Base-by-base conservation (phyloP, 2,888 invertebrate species). In the Macaria liturata region DNA sequence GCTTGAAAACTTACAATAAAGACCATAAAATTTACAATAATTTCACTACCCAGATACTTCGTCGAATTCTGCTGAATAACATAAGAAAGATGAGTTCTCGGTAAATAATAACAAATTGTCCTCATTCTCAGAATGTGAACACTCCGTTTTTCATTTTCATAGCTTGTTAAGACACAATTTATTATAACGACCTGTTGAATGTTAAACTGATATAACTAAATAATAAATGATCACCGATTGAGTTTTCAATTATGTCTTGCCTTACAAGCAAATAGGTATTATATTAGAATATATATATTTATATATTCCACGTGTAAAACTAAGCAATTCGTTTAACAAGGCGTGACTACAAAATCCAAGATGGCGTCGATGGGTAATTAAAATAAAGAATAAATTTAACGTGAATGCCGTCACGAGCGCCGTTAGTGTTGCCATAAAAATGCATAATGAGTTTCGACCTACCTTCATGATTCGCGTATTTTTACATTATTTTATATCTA, bases 281-380 rank as follows among this genome's bases (percentile, higher is more conserved):
- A 8, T 39, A 7, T 8, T n/a, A n/a, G 42, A 42, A 42, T 8
- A 42, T n/a, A 40, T 8, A 5, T 9, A 42, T 42, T 3, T 0
- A 51, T 20, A 20, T 20, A 20, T 20, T 30, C 6, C 53, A 55
- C 61, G 59, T 61, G 65, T 64, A 58, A n/a, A 42, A 5, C 7
- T 6, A 37, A 60, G 58, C 52, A 54, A 55, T 62, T 62, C 55
- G 63, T 69, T 62, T 57, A 68, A 67, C 62, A 53, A 72, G 75
- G 75, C 78, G 78, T 74, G 72, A 75, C 74, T 51, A 57, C 52
- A 32, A 56, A 58, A 66, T 62, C 32, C 74, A 80, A 80, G 61
- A 80, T 80, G 78, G 80, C 78, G 62, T 59, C 67, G 8, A 47
- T 42, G 44, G n/a, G 65, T 70, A 73, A 76, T 78, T 72, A 76